These are phyloP conservation scores for Pollenia angustigena DNA, from an alignment of 2,888 invertebrate genomes.

Conservation along the genomic window DNA sequence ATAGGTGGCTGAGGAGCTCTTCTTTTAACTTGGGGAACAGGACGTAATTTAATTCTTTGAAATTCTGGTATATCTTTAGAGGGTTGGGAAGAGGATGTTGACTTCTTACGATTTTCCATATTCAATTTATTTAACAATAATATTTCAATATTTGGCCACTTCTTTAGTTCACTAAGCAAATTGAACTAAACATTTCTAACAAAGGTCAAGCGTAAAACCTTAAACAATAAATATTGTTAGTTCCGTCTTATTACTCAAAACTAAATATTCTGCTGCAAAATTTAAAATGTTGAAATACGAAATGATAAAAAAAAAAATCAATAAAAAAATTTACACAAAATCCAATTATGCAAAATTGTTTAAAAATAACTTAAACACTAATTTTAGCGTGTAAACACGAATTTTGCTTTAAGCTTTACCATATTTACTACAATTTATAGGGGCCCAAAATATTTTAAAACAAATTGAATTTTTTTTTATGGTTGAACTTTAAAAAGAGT, in stretches of 20 bases:
- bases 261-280: conserved; percentile 44
- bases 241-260: conserved; percentile 47
- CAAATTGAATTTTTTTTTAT: conserved; percentile 19
- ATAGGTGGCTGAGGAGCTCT: conserved; percentile 80
- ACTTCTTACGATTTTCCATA: conserved; percentile 55
- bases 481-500: not conserved
- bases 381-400: conserved; percentile 52
- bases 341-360: conserved; percentile 70
- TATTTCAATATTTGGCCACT: conserved; percentile 26
- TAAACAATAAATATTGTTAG: conserved; percentile 30
- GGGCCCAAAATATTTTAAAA: conserved; percentile 6
- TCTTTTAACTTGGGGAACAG: conserved; percentile 80
- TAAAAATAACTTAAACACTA: conserved; percentile 39
- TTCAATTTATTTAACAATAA: not conserved
- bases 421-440: conserved; percentile 50
- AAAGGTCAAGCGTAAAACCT: conserved; percentile 75
- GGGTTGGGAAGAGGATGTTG: conserved; percentile 19
- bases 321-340: conserved; percentile 65
- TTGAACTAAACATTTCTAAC: conserved; percentile 51
- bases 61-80: conserved; percentile 78
- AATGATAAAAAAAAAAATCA: conserved; percentile 51
- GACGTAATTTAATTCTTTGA: conserved; percentile 80
- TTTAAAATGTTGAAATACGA: conserved; percentile 34
- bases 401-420: conserved; percentile 48
- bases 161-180: conserved; percentile 34